phyloP scores from a whole-genome alignment of 2,888 invertebrate genomes.

The Neoascia interrupta region DNA sequence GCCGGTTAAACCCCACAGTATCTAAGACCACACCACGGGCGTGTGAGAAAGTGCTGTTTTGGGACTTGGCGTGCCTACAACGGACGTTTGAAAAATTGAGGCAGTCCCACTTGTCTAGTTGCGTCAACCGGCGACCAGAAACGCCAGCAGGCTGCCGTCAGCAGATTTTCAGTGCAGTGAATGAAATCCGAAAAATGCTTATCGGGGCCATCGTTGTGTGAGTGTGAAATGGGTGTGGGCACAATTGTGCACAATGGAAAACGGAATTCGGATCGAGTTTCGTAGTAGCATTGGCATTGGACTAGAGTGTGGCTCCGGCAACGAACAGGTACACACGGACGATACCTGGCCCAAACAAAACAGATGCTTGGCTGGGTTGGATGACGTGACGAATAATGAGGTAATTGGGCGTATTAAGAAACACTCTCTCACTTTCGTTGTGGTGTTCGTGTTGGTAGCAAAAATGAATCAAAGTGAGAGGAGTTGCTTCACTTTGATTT shows the following conservation, averaged over 20 bases:
- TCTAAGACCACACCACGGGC: constrained; percentile 67
- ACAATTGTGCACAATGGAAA: constrained; percentile 1
- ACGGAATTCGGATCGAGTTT: constrained; percentile 2
- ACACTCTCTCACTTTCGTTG: neutral
- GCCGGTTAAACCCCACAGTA: constrained; percentile 63
- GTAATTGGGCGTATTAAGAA: constrained; percentile 47
- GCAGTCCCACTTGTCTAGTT: constrained; percentile 74
- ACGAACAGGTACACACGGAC: no score
- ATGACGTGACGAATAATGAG: constrained; percentile 16
- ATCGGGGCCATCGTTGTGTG: no score
- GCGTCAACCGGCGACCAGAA: constrained; percentile 71
- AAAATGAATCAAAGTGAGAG: no score
- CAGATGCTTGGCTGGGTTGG: no score
- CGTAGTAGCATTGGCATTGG: constrained; percentile 61
- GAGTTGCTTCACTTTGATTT: no score
- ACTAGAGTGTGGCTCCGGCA: constrained; percentile 20
- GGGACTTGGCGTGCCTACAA: constrained; percentile 52
- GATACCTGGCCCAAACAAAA: no score
- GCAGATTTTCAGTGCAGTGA: no score
- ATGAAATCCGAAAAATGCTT: no score
- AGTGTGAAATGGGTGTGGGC: constrained; percentile 38
- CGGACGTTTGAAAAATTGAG: constrained; percentile 71
- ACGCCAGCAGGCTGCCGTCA: constrained; percentile 6
- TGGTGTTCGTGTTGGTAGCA: neutral
- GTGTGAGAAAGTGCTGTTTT: constrained; percentile 41